A percentile compares a stretch with the other conserved stretches of the same genome.
These are phyloP conservation scores for Boloria euphrosyne DNA, from an alignment of 2,888 invertebrate species.

Conservation along the genomic window DNA sequence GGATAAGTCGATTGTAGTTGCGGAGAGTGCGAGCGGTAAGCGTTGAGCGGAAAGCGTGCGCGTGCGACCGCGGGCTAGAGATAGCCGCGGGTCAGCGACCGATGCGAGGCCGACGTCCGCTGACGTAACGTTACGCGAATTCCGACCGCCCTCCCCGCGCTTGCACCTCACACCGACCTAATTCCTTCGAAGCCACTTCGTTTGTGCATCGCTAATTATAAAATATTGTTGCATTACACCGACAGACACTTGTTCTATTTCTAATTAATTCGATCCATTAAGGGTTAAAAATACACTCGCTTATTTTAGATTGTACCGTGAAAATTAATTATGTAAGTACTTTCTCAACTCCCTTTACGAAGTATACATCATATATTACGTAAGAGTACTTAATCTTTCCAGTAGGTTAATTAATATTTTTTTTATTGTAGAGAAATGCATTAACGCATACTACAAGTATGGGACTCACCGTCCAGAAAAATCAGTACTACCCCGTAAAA, in stretches of 20 bases:
- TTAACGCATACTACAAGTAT: too few relatives aligned
- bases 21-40: conserved; percentile 35
- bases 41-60: conserved; percentile 49
- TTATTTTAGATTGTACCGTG: not conserved
- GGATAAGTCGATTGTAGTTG: conserved; percentile 6
- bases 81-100: conserved; percentile 79
- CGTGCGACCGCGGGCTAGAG: conserved; percentile 71
- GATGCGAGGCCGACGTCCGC: conserved; percentile 77
- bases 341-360: too few relatives aligned
- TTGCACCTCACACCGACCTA: conserved; percentile 68
- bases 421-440: too few relatives aligned
- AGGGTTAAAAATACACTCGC: conserved; percentile 43
- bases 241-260: conserved; percentile 72
- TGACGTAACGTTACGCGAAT: conserved; percentile 82
- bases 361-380: too few relatives aligned
- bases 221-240: conserved; percentile 64
- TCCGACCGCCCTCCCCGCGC: conserved; percentile 58
- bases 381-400: too few relatives aligned
- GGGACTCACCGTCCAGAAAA: too few relatives aligned
- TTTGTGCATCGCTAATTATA: conserved; percentile 80
- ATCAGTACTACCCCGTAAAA: too few relatives aligned
- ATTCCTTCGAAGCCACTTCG: conserved; percentile 79
- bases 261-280: conserved; percentile 60
- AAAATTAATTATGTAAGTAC: too few relatives aligned
- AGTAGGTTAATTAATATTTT: too few relatives aligned